phyloP scores from a whole-genome alignment of 2,888 invertebrate genomes.

The Malthinus seriepunctatus region DNA sequence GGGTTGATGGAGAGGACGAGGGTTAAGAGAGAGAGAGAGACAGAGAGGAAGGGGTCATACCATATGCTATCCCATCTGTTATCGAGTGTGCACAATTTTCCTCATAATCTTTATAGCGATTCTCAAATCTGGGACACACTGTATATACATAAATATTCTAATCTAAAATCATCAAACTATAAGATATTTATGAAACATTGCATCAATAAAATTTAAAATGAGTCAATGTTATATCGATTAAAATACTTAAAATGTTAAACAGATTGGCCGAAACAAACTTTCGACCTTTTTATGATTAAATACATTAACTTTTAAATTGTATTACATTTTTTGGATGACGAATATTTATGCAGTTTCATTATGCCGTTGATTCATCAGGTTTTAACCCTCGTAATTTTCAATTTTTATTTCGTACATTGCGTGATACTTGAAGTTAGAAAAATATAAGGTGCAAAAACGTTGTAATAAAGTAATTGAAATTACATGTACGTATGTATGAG shows the following conservation, averaged over 20 bases:
- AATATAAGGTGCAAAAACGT: no score
- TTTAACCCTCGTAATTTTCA: neutral
- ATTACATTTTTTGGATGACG: neutral
- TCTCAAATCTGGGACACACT: no score
- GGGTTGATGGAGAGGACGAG: no score
- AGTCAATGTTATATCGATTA: constrained; percentile 32
- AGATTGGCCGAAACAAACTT: constrained; percentile 19
- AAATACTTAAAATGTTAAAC: constrained; percentile 28
- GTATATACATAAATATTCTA: no score
- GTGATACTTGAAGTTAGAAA: neutral
- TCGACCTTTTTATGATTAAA: constrained; percentile 7
- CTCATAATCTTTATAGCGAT: no score
- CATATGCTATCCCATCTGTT: no score
- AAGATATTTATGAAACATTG: constrained; percentile 17
- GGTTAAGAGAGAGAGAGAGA: no score
- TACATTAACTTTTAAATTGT: neutral
- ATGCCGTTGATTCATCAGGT: neutral
- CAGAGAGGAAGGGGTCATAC: no score
- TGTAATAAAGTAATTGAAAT: no score
- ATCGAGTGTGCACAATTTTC: no score
- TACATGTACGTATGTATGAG: no score
- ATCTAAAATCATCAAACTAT: no score
- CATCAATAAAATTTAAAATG: constrained; percentile 26
- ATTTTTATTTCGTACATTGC: neutral
- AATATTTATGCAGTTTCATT: constrained; percentile 1